Base-by-base conservation (phyloP, 2,797 vertebrate species). In the Poecilia velifera region DNA sequence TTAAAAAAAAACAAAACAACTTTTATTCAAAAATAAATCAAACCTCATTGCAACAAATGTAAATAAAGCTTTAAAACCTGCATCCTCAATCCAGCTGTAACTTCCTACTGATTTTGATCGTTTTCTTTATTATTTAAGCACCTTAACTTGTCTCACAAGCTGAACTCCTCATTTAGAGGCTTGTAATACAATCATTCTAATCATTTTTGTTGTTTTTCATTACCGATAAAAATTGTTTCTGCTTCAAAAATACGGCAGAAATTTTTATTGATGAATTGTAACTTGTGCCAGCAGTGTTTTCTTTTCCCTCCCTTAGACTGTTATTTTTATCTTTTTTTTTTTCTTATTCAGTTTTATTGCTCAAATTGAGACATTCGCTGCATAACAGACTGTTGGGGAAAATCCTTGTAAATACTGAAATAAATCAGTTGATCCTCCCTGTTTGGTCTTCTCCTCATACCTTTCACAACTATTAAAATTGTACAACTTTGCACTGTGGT, bases 321-420 rank as follows among this genome's bases (percentile, higher is more conserved):
- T 76, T 51, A 72, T 72, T 88, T 73, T 41, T 12, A 34, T 76
- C 43, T 20, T 6, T 72, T 71, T 45, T 72, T 51, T 9, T 28
- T 25, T 16, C 79, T 73, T 72, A 41, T 78, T 73, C 46, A 74
- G 72, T 76, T 81, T 72, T 84, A 64, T 74, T 81, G 73, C 71
- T 93, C 72, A 84, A 85, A 80, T 74, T 41, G 79, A 87, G 84
- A 90, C 71, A 66, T 89, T 83, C 89, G 93, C 86, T 88, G 89
- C 94, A 95, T 94, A 92, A 95, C 95, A 84, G 91, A 87, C 82
- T 90, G 89, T 90, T 91, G 90, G 87, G 18, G 85, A 90, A 66
- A 93, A 86, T 95, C 89, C 84, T 93, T 97, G 96, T 96, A 95
- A 95, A 96, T 96, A 93, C 95, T 93, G 93, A 89, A 95, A 95